Evolutionary conservation across 53 echinoderm and acorn worm species (phyloP).

Genomic region (Temnopleurus reevesii): DNA sequence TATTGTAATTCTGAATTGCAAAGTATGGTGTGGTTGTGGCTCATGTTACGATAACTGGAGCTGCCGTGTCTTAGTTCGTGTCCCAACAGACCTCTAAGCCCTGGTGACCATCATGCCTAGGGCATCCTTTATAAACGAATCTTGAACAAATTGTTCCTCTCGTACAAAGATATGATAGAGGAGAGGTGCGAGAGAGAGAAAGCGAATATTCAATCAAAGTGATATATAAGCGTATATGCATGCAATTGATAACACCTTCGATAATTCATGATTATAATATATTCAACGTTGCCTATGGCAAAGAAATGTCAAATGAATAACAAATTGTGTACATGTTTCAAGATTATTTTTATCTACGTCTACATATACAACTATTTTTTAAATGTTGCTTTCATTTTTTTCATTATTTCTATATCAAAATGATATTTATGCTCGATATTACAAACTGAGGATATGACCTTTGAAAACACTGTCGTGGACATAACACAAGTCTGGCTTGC

Average conservation of each 20-base stretch:
- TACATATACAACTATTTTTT: neutral
- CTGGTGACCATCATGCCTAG: neutral
- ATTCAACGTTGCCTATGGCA: neutral
- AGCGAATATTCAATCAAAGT: constrained; percentile 14
- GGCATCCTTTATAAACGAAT: neutral
- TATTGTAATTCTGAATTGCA: neutral
- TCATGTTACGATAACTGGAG: constrained; percentile 6
- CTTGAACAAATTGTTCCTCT: too few relatives aligned
- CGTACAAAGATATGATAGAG: neutral
- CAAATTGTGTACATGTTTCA: neutral
- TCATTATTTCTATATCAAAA: neutral
- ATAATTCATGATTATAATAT: neutral
- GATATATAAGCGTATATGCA: neutral
- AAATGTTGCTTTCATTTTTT: neutral
- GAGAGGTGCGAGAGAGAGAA: neutral
- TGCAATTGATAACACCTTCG: neutral
- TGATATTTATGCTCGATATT: neutral
- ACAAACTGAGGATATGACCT: constrained; percentile 1
- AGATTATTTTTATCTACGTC: neutral
- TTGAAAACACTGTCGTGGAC: neutral
- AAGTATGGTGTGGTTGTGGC: neutral
- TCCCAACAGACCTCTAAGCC: neutral
- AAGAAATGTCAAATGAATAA: neutral
- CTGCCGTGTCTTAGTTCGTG: neutral
- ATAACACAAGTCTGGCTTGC: neutral